A percentile compares a stretch with the other conserved stretches of the same genome.
These are phyloP conservation scores for Dinoponera quadriceps DNA, from an alignment of 1,140 invertebrate genomes.

Conservation along the genomic window DNA sequence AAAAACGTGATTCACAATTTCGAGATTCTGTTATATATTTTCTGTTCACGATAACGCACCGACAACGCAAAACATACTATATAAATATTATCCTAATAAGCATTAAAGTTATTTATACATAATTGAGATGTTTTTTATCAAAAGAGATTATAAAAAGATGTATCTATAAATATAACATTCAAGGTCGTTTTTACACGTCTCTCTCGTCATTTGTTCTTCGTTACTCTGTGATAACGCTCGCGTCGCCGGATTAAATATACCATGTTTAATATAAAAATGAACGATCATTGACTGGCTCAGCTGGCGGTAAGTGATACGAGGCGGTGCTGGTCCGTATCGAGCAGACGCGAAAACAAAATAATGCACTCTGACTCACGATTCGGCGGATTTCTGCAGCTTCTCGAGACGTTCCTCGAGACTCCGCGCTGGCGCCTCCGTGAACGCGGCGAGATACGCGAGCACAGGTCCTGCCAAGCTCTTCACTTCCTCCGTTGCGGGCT, in stretches of 20 bases:
- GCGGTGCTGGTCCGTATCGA: constrained; percentile 31
- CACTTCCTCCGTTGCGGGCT: constrained; percentile 84
- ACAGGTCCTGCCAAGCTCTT: constrained; percentile 85
- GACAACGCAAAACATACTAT: neutral
- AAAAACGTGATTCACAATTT: neutral
- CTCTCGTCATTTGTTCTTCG: neutral
- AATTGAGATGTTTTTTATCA: too few relatives aligned
- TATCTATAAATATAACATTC: too few relatives aligned
- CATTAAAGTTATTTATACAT: too few relatives aligned
- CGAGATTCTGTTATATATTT: neutral
- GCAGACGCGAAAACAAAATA: constrained; percentile 53
- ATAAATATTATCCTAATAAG: neutral
- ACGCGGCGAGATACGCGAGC: constrained; percentile 87
- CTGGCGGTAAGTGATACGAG: neutral
- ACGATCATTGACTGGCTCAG: neutral
- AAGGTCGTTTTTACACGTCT: neutral
- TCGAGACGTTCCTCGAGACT: constrained; percentile 87
- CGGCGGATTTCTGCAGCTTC: constrained; percentile 86
- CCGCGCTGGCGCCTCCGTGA: constrained; percentile 86
- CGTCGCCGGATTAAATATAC: neutral
- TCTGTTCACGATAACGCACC: neutral
- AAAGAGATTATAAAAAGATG: too few relatives aligned
- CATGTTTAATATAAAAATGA: constrained; percentile 4
- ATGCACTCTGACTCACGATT: constrained; percentile 87
- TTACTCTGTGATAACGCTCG: neutral